A percentile compares a stretch with the other conserved stretches of the same genome.
Conservation (phyloP, 2,888 invertebrate genomes). For the Epistrophe grossulariae region DNA sequence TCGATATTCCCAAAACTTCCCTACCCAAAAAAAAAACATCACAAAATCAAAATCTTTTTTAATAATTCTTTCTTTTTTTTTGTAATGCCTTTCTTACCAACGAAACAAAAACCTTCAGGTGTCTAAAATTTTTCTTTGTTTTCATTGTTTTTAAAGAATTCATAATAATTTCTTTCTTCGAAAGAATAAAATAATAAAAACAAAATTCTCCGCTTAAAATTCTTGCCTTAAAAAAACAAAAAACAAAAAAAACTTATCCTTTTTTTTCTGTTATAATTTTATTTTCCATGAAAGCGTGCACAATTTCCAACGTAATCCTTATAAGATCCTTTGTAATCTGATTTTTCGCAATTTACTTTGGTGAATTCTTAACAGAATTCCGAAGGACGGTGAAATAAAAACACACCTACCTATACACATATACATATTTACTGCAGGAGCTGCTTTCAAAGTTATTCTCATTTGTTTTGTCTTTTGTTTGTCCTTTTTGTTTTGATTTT, state of each 20-base stretch:
- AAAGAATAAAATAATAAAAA: neutral
- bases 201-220: neutral
- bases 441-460: constrained; percentile 42
- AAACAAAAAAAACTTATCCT: neutral
- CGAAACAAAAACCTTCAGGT: constrained; percentile 17
- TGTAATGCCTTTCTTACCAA: neutral
- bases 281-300: constrained; percentile 29
- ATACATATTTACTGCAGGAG: neutral
- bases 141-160: constrained; percentile 10
- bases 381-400: neutral
- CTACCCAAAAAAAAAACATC: too few species aligned
- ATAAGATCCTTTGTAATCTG: constrained; percentile 64
- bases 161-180: neutral
- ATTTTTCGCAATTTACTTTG: constrained; percentile 58
- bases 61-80: neutral
- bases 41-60: neutral
- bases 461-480: constrained; percentile 38
- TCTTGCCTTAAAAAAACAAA: neutral
- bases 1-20: neutral
- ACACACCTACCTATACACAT: neutral
- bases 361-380: constrained; percentile 38
- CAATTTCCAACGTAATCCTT: constrained; percentile 29
- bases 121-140: constrained; percentile 12
- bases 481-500: constrained; percentile 31
- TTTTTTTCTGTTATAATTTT: constrained; percentile 22